Evolutionary conservation across 2,797 vertebrate species (phyloP), one percentile per base, ranked within the genome.

Genomic region (Pampus argenteus): DNA sequence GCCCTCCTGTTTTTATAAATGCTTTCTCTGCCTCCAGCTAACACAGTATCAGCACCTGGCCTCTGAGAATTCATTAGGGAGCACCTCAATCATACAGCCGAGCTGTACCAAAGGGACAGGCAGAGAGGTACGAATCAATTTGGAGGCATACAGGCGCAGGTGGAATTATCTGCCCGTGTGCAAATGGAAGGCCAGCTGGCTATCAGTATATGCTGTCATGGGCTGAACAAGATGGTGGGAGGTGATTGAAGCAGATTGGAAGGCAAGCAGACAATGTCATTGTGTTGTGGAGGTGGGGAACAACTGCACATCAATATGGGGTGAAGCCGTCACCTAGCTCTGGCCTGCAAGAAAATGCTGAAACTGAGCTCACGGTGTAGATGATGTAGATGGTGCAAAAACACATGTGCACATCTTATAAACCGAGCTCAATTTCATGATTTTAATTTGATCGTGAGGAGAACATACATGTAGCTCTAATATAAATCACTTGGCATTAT

Each of bases 31-130:
- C 64, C 48, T 73, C 66, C 64, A 57, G 71, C 79, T 85, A 77
- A 63, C 78, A 81, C 54, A 38, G 44, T 66, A 81, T 79, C 73
- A 80, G 84, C 75, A 66, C 67, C 71, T 66, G 71, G 86, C 76
- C 81, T 80, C 72, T 66, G 80, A 84, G 78, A 86, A 88, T 84
- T 86, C 78, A 91, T 92, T 83, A 91, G 74, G 62, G 74, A 74
- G 73, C 81, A 71, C 57, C 88, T 91, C 85, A 71, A 82, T 90
- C 90, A 89, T 67, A 82, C 76, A 71, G 72, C 52, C 5, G 20
- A 55, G 76, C 74, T 67, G 62, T 60, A 76, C 88, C 83, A 78
- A 76, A 88, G 82, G 71, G 71, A 83, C 66, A 31, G 76, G 63
- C 71, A 40, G 82, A 82, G 67, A 84, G 75, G 74, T 80, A 78